Evolutionary conservation across 2,113 vertebrate species (phyloP).

Genomic region (Plestiodon gilberti): DNA sequence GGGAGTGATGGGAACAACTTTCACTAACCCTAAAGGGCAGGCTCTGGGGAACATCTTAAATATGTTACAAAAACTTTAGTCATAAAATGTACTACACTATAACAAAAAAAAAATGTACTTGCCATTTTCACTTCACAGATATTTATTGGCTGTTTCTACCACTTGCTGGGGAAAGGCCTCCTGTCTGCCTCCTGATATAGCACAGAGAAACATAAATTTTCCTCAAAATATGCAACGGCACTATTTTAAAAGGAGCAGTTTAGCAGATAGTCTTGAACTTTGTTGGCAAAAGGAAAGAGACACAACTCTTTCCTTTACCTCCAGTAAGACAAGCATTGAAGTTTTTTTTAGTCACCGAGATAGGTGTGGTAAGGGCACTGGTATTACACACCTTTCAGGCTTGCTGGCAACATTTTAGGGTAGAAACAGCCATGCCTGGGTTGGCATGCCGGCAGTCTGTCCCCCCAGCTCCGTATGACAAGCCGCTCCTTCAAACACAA

Average conservation of each 20-base stretch:
- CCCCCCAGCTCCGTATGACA: conserved; percentile 15
- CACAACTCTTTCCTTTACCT: conserved; percentile 43
- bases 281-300: conserved; percentile 26
- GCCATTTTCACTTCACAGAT: conserved; percentile 40
- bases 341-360: conserved; percentile 43
- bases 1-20: conserved; percentile 46
- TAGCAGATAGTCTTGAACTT: conserved; percentile 42
- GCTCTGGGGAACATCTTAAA: conserved; percentile 31
- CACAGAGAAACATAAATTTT: conserved; percentile 58
- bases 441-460: conserved; percentile 44
- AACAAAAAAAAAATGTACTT: conserved; percentile 53
- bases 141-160: conserved; percentile 58
- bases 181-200: conserved; percentile 36
- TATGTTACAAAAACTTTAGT: conserved; percentile 53
- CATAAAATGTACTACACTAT: conserved; percentile 52
- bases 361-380: conserved; percentile 27
- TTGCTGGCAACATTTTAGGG: conserved; percentile 1
- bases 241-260: conserved; percentile 56
- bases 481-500: conserved; percentile 37
- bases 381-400: conserved; percentile 8
- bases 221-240: conserved; percentile 47
- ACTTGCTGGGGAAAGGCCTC: conserved; percentile 43
- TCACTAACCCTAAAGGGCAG: conserved; percentile 42
- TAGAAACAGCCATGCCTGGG: conserved; percentile 32
- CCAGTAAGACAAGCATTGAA: conserved; percentile 38